A percentile compares a stretch with the other conserved stretches of the same genome.
These are phyloP conservation scores for Gavialis gangeticus DNA, from an alignment of 2,113 vertebrate species.

Conservation along the genomic window DNA sequence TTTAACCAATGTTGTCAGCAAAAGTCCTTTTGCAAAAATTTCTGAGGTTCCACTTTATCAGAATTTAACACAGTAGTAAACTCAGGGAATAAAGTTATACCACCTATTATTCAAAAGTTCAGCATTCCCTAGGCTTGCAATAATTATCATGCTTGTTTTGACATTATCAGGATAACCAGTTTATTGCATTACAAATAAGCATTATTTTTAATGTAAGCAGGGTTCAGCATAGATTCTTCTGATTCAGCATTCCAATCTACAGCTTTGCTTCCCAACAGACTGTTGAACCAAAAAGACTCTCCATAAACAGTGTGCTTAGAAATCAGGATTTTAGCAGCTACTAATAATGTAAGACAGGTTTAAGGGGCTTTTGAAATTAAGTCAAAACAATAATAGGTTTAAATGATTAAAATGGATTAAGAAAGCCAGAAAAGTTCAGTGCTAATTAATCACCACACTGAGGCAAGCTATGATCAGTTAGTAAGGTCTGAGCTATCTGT, in stretches of 20 bases:
- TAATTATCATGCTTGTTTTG: background rate
- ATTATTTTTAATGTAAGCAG: background rate
- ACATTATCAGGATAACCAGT: background rate
- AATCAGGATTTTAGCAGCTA: conserved; percentile 60
- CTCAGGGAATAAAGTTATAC: background rate
- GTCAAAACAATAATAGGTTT: conserved; percentile 78
- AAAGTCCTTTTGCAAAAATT: background rate
- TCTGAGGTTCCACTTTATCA: background rate
- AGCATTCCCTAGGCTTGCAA: background rate
- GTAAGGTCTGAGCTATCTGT: conserved; percentile 40
- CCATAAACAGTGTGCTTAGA: conserved; percentile 21
- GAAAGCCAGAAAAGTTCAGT: conserved; percentile 66
- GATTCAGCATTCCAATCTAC: background rate
- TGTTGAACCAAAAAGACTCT: background rate
- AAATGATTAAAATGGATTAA: conserved; percentile 76
- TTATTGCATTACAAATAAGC: background rate
- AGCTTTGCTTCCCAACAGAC: background rate
- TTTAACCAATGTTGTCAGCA: background rate
- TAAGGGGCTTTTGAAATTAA: conserved; percentile 70
- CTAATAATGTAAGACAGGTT: conserved; percentile 67
- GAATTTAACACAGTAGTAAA: background rate
- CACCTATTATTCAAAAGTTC: background rate
- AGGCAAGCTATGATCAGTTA: conserved; percentile 14
- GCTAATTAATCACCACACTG: conserved; percentile 55
- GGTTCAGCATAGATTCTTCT: background rate